A percentile compares a stretch with the other conserved stretches of the same genome.
Evolutionary conservation across 2,113 vertebrate genomes (phyloP).

Genomic region (Coturnix japonica): DNA sequence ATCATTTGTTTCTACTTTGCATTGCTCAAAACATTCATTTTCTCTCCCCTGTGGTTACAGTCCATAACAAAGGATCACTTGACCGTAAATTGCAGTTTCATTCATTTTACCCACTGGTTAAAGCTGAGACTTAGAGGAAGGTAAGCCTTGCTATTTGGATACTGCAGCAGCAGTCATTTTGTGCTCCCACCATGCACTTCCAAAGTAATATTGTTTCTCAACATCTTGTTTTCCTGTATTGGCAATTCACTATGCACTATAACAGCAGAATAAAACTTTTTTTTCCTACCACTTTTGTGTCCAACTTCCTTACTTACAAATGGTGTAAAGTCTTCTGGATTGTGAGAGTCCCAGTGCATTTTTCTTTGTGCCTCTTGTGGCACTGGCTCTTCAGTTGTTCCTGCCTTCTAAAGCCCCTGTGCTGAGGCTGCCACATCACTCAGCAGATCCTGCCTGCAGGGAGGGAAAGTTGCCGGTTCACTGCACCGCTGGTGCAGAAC

Average conservation of each 20-base stretch:
- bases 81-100: background rate
- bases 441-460: background rate
- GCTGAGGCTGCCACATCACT: accelerated
- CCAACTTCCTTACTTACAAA: background rate
- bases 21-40: background rate
- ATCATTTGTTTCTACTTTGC: background rate
- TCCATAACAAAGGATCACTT: background rate
- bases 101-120: background rate
- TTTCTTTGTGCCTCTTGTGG: background rate
- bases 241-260: background rate
- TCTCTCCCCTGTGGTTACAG: background rate
- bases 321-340: background rate
- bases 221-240: background rate
- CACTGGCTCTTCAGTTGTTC: background rate
- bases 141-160: background rate
- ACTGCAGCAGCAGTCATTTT: background rate
- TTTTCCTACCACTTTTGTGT: background rate
- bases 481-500: background rate
- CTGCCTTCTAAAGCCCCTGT: background rate
- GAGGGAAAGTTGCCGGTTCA: background rate
- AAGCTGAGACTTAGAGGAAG: background rate
- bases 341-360: accelerated
- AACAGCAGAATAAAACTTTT: background rate
- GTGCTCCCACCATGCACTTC: background rate
- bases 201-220: background rate